Percentiles rank a stretch among this genome's conserved stretches.
Evolutionary conservation across 2,888 invertebrate species (phyloP).

Genomic region (Aelia acuminata): DNA sequence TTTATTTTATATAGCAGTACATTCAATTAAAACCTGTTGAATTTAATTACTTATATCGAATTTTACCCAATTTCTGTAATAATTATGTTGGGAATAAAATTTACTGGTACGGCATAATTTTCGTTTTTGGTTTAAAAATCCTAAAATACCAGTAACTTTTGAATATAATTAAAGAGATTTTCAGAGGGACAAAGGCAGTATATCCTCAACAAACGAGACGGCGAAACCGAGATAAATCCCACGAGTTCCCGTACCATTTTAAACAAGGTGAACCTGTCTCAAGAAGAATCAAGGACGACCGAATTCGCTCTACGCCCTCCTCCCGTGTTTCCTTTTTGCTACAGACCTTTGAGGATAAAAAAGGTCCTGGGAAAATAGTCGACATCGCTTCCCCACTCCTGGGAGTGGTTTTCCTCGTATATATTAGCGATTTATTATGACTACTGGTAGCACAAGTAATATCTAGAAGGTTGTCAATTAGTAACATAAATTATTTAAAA

Average conservation of each 20-base stretch:
- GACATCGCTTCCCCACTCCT: background rate
- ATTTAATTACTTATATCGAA: no score
- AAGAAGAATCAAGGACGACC: slow-evolving; percentile 15
- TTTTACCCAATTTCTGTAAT: no score
- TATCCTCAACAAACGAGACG: background rate
- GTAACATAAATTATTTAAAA: no score
- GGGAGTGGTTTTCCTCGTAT: background rate
- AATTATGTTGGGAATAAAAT: no score
- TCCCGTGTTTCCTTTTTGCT: slow-evolving; percentile 20
- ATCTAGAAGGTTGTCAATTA: no score
- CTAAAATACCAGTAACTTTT: no score
- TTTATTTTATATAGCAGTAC: no score
- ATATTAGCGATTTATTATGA: background rate
- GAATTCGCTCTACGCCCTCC: slow-evolving; percentile 46
- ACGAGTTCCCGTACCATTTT: slow-evolving; percentile 15
- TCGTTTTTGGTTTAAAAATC: no score
- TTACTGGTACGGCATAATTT: no score
- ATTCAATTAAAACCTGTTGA: no score
- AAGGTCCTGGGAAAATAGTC: slow-evolving; percentile 37
- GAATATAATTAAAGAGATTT: background rate
- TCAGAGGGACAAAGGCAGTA: background rate
- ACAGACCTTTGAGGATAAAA: slow-evolving; percentile 6
- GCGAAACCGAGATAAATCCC: background rate
- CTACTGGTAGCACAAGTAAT: no score
- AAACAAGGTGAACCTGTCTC: slow-evolving; percentile 47